Evolutionary conservation across 2,888 invertebrate genomes (phyloP).

Genomic region (Xestia rhomboidea): DNA sequence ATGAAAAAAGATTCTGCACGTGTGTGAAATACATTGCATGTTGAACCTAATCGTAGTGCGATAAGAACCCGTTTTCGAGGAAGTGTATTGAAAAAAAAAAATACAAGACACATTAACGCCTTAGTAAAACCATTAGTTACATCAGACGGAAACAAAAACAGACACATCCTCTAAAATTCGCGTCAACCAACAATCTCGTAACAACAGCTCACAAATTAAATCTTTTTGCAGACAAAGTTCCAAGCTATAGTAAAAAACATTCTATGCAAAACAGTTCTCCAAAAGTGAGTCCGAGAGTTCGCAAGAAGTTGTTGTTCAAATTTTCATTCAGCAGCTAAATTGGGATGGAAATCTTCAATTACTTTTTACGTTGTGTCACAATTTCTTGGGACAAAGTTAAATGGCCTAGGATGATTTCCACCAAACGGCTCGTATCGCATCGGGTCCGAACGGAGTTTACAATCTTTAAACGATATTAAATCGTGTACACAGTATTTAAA

Average conservation of each 20-base stretch:
- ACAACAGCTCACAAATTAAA: conserved; percentile 26
- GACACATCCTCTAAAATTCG: not conserved
- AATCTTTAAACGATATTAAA: too few species aligned
- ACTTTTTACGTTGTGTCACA: conserved; percentile 43
- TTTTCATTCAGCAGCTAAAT: conserved; percentile 40
- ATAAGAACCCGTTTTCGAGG: too few species aligned
- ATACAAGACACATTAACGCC: too few species aligned
- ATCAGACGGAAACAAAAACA: not conserved
- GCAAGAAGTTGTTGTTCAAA: conserved; percentile 35
- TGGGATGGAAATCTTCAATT: conserved; percentile 45
- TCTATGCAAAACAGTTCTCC: conserved; percentile 31
- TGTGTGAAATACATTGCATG: too few species aligned
- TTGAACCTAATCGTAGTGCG: too few species aligned
- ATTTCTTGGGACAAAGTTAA: conserved; percentile 38
- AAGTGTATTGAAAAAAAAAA: too few species aligned
- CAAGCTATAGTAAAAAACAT: conserved; percentile 30
- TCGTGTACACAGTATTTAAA: too few species aligned
- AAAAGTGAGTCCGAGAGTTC: conserved; percentile 32
- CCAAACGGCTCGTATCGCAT: too few species aligned
- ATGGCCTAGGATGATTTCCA: not conserved
- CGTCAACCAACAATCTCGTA: not conserved
- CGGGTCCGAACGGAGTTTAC: too few species aligned
- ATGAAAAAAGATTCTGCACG: too few species aligned
- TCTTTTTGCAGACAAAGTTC: conserved; percentile 17
- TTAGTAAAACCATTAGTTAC: not conserved